Evolutionary conservation across 2,797 vertebrate species (phyloP).

Genomic region (Hyperoplus lanceolatus): DNA sequence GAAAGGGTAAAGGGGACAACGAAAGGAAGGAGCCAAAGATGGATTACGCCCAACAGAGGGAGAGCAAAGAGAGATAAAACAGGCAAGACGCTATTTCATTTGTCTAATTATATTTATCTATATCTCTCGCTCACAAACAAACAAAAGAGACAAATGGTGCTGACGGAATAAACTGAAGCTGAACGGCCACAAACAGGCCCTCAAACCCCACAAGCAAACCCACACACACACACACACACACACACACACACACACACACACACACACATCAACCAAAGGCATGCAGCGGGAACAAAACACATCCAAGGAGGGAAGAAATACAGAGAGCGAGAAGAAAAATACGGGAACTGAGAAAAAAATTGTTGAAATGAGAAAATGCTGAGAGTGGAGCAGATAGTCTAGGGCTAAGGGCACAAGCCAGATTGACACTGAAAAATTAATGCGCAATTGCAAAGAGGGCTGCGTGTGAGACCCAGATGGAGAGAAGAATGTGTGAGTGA

Average conservation of each 20-base stretch:
- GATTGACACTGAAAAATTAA: conserved; percentile 89
- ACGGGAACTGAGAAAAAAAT: conserved; percentile 62
- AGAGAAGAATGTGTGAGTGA: conserved; percentile 70
- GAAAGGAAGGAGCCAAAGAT: conserved; percentile 68
- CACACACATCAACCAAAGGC: conserved; percentile 62
- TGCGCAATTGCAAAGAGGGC: conserved; percentile 80
- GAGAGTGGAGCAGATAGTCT: conserved; percentile 55
- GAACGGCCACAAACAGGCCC: conserved; percentile 57
- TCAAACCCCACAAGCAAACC: neutral
- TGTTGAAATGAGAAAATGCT: conserved; percentile 58
- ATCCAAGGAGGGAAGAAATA: conserved; percentile 44
- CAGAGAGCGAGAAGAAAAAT: conserved; percentile 39
- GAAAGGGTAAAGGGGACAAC: conserved; percentile 69
- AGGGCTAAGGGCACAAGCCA: conserved; percentile 80
- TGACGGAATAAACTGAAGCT: conserved; percentile 60
- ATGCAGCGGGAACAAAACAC: conserved; percentile 41
- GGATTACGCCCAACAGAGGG: conserved; percentile 70
- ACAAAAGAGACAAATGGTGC: conserved; percentile 78
- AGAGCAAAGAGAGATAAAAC: conserved; percentile 76
- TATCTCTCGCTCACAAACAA: conserved; percentile 75
- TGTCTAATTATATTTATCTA: conserved; percentile 86
- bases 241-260: conserved; percentile 32
- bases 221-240: conserved; percentile 53
- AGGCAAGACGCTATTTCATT: conserved; percentile 79
- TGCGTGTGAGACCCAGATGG: conserved; percentile 57